Evolutionary conservation across 2,888 invertebrate species (phyloP), one percentile per base, ranked within the genome.

Genomic region (Eretmocerus hayati): DNA sequence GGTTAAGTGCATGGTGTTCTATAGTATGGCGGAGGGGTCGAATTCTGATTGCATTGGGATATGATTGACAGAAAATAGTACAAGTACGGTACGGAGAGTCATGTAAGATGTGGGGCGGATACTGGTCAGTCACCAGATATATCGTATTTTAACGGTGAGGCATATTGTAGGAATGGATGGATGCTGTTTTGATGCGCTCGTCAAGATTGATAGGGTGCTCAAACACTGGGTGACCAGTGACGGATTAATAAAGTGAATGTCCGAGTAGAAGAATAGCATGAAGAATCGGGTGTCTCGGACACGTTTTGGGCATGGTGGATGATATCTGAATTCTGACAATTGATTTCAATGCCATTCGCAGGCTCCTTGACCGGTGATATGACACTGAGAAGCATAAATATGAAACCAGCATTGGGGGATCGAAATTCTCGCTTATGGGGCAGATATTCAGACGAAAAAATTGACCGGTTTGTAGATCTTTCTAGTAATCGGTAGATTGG

Each of bases 11-110:
- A 26, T 6, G 8, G 26, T 6, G 8, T 26, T 6, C 26, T 26
- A 6, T 11, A 9, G 26, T 26, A 26, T n/a, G 20, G 26, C 32
- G 36, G 36, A 50, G 37, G 45, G 42, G 45, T 42, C 40, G 44
- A 41, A 23, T 23, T 11, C 20, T 11, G 15, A 11, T 13, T 15
- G 23, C 11, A 11, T 11, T 19, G 44, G n/a, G n/a, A n/a, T 6
- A 26, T 26, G 50, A 53, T 50, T 50, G 53, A 53, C 48, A 45
- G 26, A 46, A 50, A 50, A 42, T 47, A 48, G 43, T 46, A n/a
- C 39, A 19, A 5, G 30, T 16, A 22, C 33, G 22, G 23, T 5
- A 26, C 9, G 18, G 19, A 32, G 26, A 33, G 8, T 6, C 18
- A 9, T 22, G 21, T 5, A 9, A 15, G 33, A 5, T 5, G 13